phyloP scores from a whole-genome alignment of 2,797 vertebrate genomes.

The Chloroceryle inda region DNA sequence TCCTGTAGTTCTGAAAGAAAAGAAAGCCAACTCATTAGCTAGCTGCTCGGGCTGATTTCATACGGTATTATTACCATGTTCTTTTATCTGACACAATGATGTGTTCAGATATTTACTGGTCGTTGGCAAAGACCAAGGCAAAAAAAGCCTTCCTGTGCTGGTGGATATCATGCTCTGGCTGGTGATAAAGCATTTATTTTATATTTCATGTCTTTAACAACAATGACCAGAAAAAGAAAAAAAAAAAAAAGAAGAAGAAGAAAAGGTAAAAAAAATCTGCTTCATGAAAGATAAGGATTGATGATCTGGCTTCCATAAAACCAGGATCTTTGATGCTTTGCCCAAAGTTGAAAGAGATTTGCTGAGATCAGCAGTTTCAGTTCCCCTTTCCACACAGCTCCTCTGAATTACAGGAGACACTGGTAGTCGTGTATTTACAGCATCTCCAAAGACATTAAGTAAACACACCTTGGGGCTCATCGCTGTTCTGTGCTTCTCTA shows the following conservation, averaged over 20 bases:
- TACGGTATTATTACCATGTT: not conserved
- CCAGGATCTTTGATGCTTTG: not conserved
- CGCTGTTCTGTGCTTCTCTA: not conserved
- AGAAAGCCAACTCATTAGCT: constrained; percentile 38
- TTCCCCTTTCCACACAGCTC: not conserved
- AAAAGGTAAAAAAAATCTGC: not conserved
- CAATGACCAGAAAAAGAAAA: not conserved
- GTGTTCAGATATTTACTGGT: constrained; percentile 39
- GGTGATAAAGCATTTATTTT: not conserved
- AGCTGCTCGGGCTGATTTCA: not conserved
- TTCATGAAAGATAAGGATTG: constrained; percentile 10
- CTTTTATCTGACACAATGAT: constrained; percentile 7
- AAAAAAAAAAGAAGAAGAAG: too few relatives aligned
- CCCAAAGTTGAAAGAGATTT: not conserved
- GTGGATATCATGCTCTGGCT: not conserved
- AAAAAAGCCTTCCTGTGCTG: not conserved
- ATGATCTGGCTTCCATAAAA: constrained; percentile 15
- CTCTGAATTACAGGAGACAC: not conserved
- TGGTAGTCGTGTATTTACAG: not conserved
- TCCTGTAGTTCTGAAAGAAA: constrained; percentile 21
- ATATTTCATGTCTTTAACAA: not conserved
- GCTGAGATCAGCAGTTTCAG: not conserved
- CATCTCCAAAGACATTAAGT: not conserved
- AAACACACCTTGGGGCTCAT: not conserved
- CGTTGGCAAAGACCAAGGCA: constrained; percentile 14